phyloP scores from a whole-genome alignment of 35 echinoderm and acorn worm genomes.

The Acanthaster planci region DNA sequence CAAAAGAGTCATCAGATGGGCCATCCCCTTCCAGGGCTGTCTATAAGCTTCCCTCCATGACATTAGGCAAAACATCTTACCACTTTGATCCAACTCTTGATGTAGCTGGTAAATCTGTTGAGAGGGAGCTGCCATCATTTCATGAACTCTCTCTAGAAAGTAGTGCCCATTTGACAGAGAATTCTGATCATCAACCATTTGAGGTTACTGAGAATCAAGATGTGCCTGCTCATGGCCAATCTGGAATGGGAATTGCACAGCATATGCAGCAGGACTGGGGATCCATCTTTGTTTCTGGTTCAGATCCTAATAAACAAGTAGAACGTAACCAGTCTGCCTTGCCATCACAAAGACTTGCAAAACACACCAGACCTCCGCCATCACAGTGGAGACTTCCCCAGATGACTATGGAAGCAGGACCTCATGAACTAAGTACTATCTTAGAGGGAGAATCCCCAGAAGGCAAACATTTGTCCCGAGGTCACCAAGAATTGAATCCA shows the following conservation, averaged over 20 bases:
- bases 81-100: background rate
- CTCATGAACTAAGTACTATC: conserved; percentile 97
- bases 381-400: conserved; percentile 3
- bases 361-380: conserved; percentile 35
- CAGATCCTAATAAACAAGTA: background rate
- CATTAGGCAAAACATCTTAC: background rate
- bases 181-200: too few relatives aligned
- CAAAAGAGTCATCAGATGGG: background rate
- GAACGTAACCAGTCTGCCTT: background rate
- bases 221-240: background rate
- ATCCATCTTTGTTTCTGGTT: background rate
- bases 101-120: background rate
- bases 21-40: background rate
- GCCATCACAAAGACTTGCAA: background rate
- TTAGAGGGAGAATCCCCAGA: conserved; percentile 72
- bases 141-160: background rate
- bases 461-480: conserved; percentile 41
- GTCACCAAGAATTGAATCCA: background rate
- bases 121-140: background rate
- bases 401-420: conserved; percentile 34
- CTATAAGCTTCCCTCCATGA: conserved; percentile 5
- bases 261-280: background rate
- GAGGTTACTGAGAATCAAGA: background rate
- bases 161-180: background rate
- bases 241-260: background rate